Base-by-base conservation (phyloP, 2,888 invertebrate species). In the Oxytorus armatus region DNA sequence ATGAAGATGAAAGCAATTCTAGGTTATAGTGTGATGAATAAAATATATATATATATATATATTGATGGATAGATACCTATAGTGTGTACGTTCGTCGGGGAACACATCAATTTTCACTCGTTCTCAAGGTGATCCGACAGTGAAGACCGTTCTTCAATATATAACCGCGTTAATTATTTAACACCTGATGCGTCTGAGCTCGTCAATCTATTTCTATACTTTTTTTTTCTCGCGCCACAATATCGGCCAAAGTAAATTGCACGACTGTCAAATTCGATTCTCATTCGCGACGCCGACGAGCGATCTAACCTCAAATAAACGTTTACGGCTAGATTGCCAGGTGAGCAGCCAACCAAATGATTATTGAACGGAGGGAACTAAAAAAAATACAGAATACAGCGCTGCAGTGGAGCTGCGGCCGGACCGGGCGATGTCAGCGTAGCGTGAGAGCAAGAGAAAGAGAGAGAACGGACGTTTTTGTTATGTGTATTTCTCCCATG, bases 341-440 rank as follows among this genome's bases (percentile, higher is more conserved):
- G 80, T 81, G 80, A 81, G 77, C 77, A 81, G 80, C 80, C 80
- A 81, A 77, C 80, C 80, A 81, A 81, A 81, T 81, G 80, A 81
- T 81, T 81, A 81, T 81, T 81, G 80, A 81, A 81, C 80, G 80
- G 65, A 69, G 77, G 73, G 74, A 74, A 74, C 66, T 39, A 42
- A 69, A 74, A 74, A 75, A 63, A 63, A 14, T 39, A 51, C 16
- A 72, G 77, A 77, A 77, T 72, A 72, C 65, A 77, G 77, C 70
- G 70, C 75, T 79, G 69, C 75, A 79, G 75, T 66, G 79, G 75
- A 66, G 79, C 79, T 76, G 73, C 68, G 77, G 80, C 77, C 77
- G 73, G 63, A 73, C 73, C 63, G 63, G 69, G 75, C 72, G 59
- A 76, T 55, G 61, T 42, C 39, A 76, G 61, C 63, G 61, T 59